A percentile compares a stretch with the other conserved stretches of the same genome.
phyloP scores from a whole-genome alignment of 30 jellyfish, hydroid and myxozoan genomes.

The Cassiopea andromeda region DNA sequence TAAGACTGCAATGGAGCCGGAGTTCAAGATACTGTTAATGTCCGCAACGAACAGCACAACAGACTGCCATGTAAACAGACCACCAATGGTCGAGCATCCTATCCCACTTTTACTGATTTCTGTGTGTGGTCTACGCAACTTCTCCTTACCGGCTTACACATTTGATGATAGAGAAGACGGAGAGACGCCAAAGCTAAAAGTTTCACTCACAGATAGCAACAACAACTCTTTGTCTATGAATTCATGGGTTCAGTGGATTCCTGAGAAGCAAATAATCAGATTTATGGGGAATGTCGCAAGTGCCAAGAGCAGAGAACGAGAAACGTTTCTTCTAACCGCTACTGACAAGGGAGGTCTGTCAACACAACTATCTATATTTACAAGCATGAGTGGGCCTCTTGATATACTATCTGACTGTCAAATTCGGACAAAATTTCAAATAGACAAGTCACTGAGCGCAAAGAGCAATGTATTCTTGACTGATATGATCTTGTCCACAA shows the following conservation, averaged over 20 bases:
- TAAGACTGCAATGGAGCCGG: constrained; percentile 33
- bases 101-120: constrained; percentile 16
- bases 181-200: constrained; percentile 42
- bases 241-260: constrained; percentile 49
- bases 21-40: constrained; percentile 18
- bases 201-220: constrained; percentile 19
- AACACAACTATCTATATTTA: neutral
- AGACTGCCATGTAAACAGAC: constrained; percentile 51
- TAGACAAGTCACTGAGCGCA: constrained; percentile 30
- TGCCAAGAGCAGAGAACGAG: constrained; percentile 16
- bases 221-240: constrained; percentile 37
- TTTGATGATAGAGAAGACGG: constrained; percentile 78
- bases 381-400: constrained; percentile 55
- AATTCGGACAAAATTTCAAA: constrained; percentile 24
- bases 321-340: constrained; percentile 36
- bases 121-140: constrained; percentile 55
- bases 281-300: constrained; percentile 36
- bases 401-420: constrained; percentile 29
- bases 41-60: neutral
- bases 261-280: constrained; percentile 47
- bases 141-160: constrained; percentile 35
- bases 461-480: constrained; percentile 36
- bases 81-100: constrained; percentile 51
- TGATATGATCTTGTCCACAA: neutral
- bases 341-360: constrained; percentile 59